phyloP scores from a whole-genome alignment of 2,888 invertebrate genomes.

The Drosophila tripunctata region DNA sequence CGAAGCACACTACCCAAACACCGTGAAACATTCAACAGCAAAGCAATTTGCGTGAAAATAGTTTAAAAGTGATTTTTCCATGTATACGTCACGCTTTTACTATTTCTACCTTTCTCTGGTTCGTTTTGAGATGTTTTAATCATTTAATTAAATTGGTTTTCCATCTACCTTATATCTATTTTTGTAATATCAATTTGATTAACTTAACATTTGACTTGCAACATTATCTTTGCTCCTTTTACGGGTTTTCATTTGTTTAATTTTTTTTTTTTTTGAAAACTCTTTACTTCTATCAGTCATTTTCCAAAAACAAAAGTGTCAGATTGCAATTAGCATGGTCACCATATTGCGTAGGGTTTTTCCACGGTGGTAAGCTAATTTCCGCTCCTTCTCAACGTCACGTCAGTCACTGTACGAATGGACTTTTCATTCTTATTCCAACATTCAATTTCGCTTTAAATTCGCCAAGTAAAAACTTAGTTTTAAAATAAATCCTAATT shows the following conservation, averaged over 20 bases:
- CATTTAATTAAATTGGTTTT: conserved; percentile 44
- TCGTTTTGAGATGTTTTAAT: conserved; percentile 23
- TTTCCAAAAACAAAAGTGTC: conserved; percentile 38
- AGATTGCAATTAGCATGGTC: conserved; percentile 64
- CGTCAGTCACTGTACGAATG: not conserved
- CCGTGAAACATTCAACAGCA: conserved; percentile 15
- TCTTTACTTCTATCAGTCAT: conserved; percentile 6
- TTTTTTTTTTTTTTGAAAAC: not conserved
- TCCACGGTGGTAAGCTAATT: not conserved
- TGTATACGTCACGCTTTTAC: conserved; percentile 20
- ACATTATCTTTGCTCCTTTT: not conserved
- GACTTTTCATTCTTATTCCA: conserved; percentile 4
- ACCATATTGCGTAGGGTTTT: conserved; percentile 38
- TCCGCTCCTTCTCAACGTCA: not conserved
- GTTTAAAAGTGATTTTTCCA: conserved; percentile 67
- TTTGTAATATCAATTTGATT: not conserved
- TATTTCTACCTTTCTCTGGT: not conserved
- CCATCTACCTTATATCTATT: no score
- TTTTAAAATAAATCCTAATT: no score
- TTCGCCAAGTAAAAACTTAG: not conserved
- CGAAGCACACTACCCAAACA: not conserved
- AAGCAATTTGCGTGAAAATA: conserved; percentile 68
- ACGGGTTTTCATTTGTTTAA: not conserved
- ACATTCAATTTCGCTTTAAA: not conserved
- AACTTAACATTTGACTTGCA: conserved; percentile 17